These are phyloP conservation scores for Melanotaenia parkinsoni DNA, from an alignment of 2,797 vertebrate genomes.

Conservation along the genomic window DNA sequence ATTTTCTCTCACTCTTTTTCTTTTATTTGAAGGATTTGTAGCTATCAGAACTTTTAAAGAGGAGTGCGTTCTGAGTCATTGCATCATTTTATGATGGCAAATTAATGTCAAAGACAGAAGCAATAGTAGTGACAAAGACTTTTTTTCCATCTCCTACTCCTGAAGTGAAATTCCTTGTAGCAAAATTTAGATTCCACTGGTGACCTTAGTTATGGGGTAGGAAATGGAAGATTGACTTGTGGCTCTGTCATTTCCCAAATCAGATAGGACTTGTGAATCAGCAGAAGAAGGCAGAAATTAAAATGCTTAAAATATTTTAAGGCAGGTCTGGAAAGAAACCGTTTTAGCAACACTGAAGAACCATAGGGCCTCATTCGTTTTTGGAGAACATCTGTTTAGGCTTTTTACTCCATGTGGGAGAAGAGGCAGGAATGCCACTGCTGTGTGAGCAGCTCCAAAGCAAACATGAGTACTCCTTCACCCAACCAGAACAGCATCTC, in stretches of 20 bases:
- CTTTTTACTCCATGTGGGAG: conserved; percentile 59
- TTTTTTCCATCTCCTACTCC: conserved; percentile 4
- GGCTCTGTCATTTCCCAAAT: conserved; percentile 72
- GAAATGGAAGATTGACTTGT: conserved; percentile 66
- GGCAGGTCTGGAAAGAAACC: conserved; percentile 62
- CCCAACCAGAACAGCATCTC: conserved; percentile 55
- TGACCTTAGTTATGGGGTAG: conserved; percentile 44
- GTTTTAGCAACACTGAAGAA: conserved; percentile 65
- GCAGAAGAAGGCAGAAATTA: conserved; percentile 68
- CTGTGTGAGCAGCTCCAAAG: conserved; percentile 65
- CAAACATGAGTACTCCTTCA: conserved; percentile 62
- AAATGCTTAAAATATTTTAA: conserved; percentile 70
- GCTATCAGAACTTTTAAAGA: conserved; percentile 2
- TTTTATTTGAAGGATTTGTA: not conserved
- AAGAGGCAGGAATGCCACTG: conserved; percentile 66
- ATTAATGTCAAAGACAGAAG: not conserved
- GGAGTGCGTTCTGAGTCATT: not conserved
- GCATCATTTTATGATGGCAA: conserved; percentile 4
- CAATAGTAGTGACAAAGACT: conserved; percentile 2
- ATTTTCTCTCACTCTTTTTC: too few relatives aligned
- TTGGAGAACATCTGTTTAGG: conserved; percentile 71
- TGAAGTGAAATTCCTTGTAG: conserved; percentile 24
- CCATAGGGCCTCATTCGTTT: conserved; percentile 63
- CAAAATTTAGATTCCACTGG: conserved; percentile 42
- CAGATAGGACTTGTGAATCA: conserved; percentile 74